phyloP scores from a whole-genome alignment of 2,797 vertebrate genomes.

The Cygnus olor region DNA sequence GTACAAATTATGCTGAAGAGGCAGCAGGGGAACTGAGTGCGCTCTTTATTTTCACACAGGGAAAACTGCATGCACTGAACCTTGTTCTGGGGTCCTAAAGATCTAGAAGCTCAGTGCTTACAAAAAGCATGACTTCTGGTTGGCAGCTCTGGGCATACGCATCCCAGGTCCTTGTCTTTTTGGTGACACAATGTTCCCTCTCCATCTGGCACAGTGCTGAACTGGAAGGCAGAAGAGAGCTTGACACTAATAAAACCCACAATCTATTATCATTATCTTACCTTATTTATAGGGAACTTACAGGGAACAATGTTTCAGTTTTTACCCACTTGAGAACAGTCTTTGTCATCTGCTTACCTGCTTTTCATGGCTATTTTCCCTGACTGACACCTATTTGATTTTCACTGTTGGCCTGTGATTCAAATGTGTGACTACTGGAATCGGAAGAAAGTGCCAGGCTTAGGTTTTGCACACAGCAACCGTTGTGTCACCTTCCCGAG shows the following conservation, averaged over 20 bases:
- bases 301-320: background rate
- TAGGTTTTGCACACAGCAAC: background rate
- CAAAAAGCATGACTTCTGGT: background rate
- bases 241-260: background rate
- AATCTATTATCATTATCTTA: background rate
- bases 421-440: background rate
- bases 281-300: background rate
- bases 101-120: background rate
- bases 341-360: background rate
- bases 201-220: background rate
- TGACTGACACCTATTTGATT: background rate
- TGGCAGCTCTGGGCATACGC: background rate
- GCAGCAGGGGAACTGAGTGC: background rate
- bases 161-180: background rate
- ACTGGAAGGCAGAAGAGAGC: background rate
- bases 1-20: background rate
- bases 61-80: background rate
- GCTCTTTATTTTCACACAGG: background rate
- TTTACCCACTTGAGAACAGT: background rate
- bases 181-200: background rate
- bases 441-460: background rate
- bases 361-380: background rate
- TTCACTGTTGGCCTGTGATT: background rate
- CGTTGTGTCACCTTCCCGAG: constrained; percentile 11
- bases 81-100: background rate